phyloP scores from a whole-genome alignment of 1,140 invertebrate genomes.

The Scaptodrosophila lebanonensis region DNA sequence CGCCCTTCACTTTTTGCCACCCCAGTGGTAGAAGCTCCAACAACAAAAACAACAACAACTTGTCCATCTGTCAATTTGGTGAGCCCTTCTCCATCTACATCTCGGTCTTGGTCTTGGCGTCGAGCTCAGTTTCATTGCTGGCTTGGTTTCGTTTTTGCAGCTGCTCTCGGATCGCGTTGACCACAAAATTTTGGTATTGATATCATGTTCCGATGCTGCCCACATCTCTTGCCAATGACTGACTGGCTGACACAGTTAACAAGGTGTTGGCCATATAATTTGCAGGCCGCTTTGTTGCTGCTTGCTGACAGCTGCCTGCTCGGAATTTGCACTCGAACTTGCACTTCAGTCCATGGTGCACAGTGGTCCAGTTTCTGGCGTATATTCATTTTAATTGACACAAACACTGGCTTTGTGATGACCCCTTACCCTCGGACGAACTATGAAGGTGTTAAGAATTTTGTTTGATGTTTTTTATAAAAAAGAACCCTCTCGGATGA shows the following conservation, averaged over 20 bases:
- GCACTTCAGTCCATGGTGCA: no score
- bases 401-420: no score
- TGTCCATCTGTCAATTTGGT: constrained; percentile 58
- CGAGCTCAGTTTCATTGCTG: not conserved
- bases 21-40: not conserved
- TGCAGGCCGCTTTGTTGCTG: not conserved
- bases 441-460: no score
- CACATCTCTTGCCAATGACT: not conserved
- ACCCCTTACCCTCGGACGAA: no score
- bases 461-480: no score
- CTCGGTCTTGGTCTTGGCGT: no score
- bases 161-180: constrained; percentile 14
- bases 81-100: no score
- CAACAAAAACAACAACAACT: constrained; percentile 9
- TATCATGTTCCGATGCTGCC: constrained; percentile 27
- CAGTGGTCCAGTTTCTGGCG: no score
- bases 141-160: constrained; percentile 20
- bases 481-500: no score
- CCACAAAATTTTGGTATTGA: constrained; percentile 49
- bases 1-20: constrained; percentile 57
- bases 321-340: no score
- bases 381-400: no score
- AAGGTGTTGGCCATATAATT: constrained; percentile 31
- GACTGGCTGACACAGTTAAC: constrained; percentile 28
- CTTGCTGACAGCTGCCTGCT: constrained; percentile 22